A percentile compares a stretch with the other conserved stretches of the same genome.
phyloP scores from a whole-genome alignment of 2,113 vertebrate species.

The Barnardius zonarius region DNA sequence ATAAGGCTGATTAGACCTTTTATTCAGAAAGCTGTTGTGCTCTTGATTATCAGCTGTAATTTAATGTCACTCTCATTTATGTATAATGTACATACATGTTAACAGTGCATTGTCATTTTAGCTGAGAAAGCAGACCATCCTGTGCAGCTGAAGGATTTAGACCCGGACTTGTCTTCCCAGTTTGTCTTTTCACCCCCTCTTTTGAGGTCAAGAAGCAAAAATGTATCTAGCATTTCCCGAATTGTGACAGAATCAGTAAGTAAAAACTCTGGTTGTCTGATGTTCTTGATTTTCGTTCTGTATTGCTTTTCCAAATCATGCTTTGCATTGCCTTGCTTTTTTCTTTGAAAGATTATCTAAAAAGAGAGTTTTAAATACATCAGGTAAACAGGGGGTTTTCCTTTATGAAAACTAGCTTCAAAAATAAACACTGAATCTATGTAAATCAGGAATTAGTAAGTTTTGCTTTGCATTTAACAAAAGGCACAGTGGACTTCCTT shows the following conservation, averaged over 20 bases:
- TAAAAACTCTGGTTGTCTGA: background rate
- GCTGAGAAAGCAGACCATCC: slow-evolving; percentile 64
- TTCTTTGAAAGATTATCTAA: background rate
- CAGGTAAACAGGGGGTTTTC: background rate
- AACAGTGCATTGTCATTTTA: slow-evolving; percentile 39
- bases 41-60: background rate
- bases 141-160: slow-evolving; percentile 63
- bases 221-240: slow-evolving; percentile 3
- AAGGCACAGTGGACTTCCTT: background rate
- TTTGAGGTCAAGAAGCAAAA: slow-evolving; percentile 72
- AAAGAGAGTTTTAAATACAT: background rate
- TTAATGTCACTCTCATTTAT: background rate
- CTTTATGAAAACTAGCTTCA: background rate
- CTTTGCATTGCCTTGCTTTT: background rate
- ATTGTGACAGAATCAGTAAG: slow-evolving; percentile 66
- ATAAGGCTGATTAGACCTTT: background rate
- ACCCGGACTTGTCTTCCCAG: slow-evolving; percentile 70
- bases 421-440: background rate
- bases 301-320: background rate
- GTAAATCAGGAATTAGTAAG: background rate
- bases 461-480: background rate
- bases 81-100: background rate
- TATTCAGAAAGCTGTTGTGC: background rate
- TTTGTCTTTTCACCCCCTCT: slow-evolving; percentile 79
- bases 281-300: background rate